Evolutionary conservation across 92 coral and sea anemone species (phyloP), one percentile per base, ranked within the genome.

Genomic region (Palythoa grandis): DNA sequence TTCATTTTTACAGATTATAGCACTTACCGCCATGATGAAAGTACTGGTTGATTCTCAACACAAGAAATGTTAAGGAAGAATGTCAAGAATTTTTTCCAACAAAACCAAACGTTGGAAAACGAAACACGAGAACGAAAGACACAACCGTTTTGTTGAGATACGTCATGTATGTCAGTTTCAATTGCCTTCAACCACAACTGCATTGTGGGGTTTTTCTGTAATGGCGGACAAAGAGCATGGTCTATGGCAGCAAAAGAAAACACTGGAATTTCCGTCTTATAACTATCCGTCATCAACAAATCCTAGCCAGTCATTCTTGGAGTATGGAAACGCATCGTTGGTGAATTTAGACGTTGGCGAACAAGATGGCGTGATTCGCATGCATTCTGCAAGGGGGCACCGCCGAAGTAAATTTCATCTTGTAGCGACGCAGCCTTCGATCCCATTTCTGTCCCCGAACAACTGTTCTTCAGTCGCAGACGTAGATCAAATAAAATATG

Each of bases 241-340:
- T 60, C 47, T 35, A 37, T 65, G 48, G 50, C 7, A 22, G 19
- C 8, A 39, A 5, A 39, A 60, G 6, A 60, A 29, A 50, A 15
- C 56, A 50, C 43, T 57, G 88, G 70, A 23, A n/a, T 94, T 93
- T 66, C 93, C 96, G 58, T 88, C 89, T 25, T 94, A 86, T 73
- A 94, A 92, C 85, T 92, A 93, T 74, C 97, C 99, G 13, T 93
- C 88, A 75, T 90, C 92, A 24, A 74, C 87, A 23, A 91, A 94
- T 57, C 91, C 88, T 25, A 71, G 84, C 19, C 95, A 95, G 83
- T 88, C 90, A 10, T 92, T 92, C 47, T 74, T 93, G 25, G 99
- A 95, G 50, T 97, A 97, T 84, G 98, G 99, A 14, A 92, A 92
- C 52, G 66, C 92, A 10, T 91, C 97, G n/a, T 60, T 85, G 23